Base-by-base conservation (phyloP, 1,140 invertebrate species). In the Dufourea novaeangliae region DNA sequence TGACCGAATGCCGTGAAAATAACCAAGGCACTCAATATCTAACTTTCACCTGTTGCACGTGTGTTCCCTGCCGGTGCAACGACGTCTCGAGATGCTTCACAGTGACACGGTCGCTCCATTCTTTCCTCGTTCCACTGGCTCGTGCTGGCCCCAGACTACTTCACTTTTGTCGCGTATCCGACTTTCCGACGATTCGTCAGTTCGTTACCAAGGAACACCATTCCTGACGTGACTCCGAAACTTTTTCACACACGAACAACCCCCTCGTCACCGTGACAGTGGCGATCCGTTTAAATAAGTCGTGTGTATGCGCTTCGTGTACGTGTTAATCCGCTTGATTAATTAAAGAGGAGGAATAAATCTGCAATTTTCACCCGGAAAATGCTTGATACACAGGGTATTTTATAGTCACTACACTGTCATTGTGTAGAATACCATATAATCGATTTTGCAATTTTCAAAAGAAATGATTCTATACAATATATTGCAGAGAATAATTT, bases 31-130 rank as follows among this genome's bases (percentile, higher is more conserved):
- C 70, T 85, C 74, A 63, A 83, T 86, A 85, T 68, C 83, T 71
- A 66, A 73, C 71, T 84, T 87, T 85, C 89, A 91, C 90, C 90
- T 91, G 91, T 91, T 92, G 90, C 82, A 78, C 71, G 57, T 61
- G 56, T 79, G 74, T 84, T 70, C 62, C n/a, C 71, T 69, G 29
- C 56, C 73, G 32, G 32, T 56, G 66, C 70, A 54, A 70, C 79
- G 61, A 72, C 54, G 32, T 81, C 64, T 74, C 70, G 56, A 78
- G 69, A 81, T 68, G 72, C 74, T 78, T 78, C 27, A 41, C 25
- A 20, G 62, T 44, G 63, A 54, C 52, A 41, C 34, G 41, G 39
- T 70, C 50, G 12, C 63, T 76, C 71, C 44, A 83, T 64, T 71
- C 27, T 69, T 79, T 50, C 41, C 46, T 72, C 63, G 27, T 66